Conservation (phyloP, 1,140 invertebrate species). For the Drosophila santomea region DNA sequence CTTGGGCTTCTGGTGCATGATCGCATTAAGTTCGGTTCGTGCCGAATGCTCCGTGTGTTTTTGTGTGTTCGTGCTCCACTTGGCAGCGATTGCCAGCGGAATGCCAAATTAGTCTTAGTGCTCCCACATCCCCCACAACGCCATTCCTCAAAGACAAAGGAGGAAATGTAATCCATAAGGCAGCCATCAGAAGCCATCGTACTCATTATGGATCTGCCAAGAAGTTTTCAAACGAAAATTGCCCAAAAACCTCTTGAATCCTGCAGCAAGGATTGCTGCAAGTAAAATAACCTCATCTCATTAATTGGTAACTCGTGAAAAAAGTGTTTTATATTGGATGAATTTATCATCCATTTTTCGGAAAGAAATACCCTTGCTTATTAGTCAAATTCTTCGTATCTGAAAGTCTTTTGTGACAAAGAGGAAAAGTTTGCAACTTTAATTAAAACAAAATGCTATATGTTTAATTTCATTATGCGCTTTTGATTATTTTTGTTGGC, state of each 20-base stretch:
- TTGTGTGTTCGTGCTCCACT: slow-evolving; percentile 69
- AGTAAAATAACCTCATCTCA: too few relatives aligned
- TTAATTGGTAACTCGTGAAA: too few relatives aligned
- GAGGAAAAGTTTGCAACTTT: slow-evolving; percentile 41
- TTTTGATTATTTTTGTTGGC: slow-evolving; percentile 34
- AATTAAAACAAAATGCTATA: slow-evolving; percentile 44
- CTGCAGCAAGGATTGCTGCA: too few relatives aligned
- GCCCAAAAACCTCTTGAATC: too few relatives aligned
- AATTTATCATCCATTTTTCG: not conserved
- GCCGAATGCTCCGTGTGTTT: slow-evolving; percentile 20
- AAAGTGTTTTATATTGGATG: too few relatives aligned
- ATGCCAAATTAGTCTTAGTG: slow-evolving; percentile 72
- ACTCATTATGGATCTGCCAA: not conserved
- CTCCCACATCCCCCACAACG: not conserved
- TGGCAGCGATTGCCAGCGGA: slow-evolving; percentile 59
- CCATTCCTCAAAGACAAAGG: slow-evolving; percentile 1
- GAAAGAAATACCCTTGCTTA: not conserved
- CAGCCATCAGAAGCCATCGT: not conserved
- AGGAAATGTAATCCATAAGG: slow-evolving; percentile 3
- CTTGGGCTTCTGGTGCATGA: slow-evolving; percentile 47
- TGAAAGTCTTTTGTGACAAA: slow-evolving; percentile 24
- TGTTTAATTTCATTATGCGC: slow-evolving; percentile 41
- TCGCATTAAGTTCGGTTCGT: slow-evolving; percentile 70
- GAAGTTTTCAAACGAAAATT: not conserved
- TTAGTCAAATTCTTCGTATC: not conserved